Conservation (phyloP, 2,888 invertebrate species). For the Adineta ricciae region DNA sequence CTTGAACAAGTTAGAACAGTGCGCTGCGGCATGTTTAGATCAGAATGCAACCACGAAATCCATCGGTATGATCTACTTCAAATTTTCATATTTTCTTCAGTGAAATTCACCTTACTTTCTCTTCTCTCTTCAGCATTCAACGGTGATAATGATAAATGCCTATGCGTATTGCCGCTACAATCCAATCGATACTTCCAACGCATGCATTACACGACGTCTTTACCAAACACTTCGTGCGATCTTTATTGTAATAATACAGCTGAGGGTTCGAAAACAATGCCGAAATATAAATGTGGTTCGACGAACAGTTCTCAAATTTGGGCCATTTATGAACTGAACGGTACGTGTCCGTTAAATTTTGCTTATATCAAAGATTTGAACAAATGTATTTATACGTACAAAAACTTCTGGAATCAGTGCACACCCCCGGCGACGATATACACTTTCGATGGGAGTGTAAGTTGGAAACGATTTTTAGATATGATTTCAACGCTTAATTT, state of each 20-base stretch:
- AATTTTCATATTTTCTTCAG: too few relatives aligned
- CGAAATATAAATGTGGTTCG: not conserved
- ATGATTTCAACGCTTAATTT: not conserved
- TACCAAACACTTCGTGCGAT: not conserved
- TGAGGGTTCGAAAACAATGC: not conserved
- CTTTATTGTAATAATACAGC: not conserved
- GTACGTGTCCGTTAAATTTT: not conserved
- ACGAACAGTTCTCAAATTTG: not conserved
- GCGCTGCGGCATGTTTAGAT: not conserved
- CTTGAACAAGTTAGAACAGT: not conserved
- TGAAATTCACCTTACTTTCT: too few relatives aligned
- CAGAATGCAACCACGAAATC: not conserved
- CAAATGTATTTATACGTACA: not conserved
- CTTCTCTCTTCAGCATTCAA: not conserved
- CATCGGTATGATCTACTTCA: too few relatives aligned
- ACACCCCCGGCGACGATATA: not conserved
- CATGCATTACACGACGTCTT: not conserved
- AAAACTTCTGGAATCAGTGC: not conserved
- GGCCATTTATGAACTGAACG: not conserved
- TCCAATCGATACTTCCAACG: not conserved
- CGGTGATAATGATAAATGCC: not conserved
- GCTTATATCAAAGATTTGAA: not conserved
- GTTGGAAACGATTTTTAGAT: not conserved
- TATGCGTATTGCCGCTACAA: not conserved
- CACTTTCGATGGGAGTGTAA: not conserved